Evolutionary conservation across 2,888 invertebrate species (phyloP).

Genomic region (Drosophila histrio): DNA sequence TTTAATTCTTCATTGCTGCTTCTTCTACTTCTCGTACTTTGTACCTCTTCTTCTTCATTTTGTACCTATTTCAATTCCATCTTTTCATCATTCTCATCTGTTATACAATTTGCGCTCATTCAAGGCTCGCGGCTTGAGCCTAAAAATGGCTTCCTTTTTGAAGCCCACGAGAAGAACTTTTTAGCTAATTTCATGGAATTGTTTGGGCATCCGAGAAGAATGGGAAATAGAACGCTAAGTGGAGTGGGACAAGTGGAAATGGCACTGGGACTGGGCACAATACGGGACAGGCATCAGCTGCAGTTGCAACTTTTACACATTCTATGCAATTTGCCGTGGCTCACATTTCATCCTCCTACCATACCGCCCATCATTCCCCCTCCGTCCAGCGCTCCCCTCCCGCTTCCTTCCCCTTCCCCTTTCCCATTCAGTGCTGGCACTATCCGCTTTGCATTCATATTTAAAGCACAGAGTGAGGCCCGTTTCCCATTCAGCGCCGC

Average conservation of each 20-base stretch:
- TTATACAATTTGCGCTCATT: conserved; percentile 62
- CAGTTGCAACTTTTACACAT: conserved; percentile 76
- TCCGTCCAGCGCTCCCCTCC: neutral
- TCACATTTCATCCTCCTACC: conserved; percentile 62
- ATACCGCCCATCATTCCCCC: conserved; percentile 7
- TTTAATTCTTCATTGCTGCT: conserved; percentile 32
- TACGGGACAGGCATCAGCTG: conserved; percentile 61
- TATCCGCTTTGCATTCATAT: conserved; percentile 65
- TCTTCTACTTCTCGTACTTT: conserved; percentile 20
- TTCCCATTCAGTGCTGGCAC: neutral
- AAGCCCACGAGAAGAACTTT: conserved; percentile 51
- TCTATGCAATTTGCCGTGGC: conserved; percentile 71
- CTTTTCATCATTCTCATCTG: conserved; percentile 61
- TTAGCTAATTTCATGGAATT: conserved; percentile 74
- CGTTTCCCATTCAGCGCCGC: conserved; percentile 51
- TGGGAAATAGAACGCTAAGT: neutral
- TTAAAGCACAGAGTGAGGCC: conserved; percentile 56
- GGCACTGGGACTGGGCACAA: conserved; percentile 27
- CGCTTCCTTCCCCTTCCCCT: neutral
- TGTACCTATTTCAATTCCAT: conserved; percentile 43
- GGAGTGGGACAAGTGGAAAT: conserved; percentile 1
- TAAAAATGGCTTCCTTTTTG: conserved; percentile 62
- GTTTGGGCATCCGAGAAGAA: conserved; percentile 49
- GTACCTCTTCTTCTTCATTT: conserved; percentile 4
- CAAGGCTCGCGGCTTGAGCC: conserved; percentile 72